A percentile compares a stretch with the other conserved stretches of the same genome.
phyloP scores from a whole-genome alignment of 2,797 vertebrate species.

The Neostethus bicornis region DNA sequence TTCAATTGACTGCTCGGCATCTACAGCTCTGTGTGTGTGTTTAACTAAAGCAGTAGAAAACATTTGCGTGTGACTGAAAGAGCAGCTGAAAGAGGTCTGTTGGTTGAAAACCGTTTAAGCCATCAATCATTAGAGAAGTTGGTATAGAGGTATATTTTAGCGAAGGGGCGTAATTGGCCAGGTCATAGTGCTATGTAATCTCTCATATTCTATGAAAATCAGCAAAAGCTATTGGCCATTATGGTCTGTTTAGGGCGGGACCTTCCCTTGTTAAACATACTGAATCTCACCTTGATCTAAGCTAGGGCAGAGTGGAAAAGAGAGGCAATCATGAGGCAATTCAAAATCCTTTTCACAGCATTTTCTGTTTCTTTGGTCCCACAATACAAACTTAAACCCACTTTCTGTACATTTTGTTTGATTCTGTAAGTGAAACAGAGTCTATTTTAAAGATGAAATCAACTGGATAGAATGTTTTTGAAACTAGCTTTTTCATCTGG shows the following conservation, averaged over 20 bases:
- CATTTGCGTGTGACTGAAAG: slow-evolving; percentile 56
- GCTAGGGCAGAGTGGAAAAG: slow-evolving; percentile 15
- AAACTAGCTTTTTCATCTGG: slow-evolving; percentile 65
- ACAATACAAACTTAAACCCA: slow-evolving; percentile 30
- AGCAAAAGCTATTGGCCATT: slow-evolving; percentile 65
- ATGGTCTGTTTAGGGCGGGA: slow-evolving; percentile 70
- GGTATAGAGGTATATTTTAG: slow-evolving; percentile 88
- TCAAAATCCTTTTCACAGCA: slow-evolving; percentile 34
- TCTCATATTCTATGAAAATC: slow-evolving; percentile 80
- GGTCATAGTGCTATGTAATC: slow-evolving; percentile 82
- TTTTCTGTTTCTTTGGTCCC: slow-evolving; percentile 29
- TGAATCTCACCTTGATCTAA: slow-evolving; percentile 39
- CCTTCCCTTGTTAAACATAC: slow-evolving; percentile 75
- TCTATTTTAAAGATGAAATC: slow-evolving; percentile 33
- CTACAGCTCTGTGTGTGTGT: slow-evolving; percentile 40
- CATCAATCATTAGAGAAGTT: slow-evolving; percentile 86
- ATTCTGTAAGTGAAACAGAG: neutral
- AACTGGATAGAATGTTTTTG: slow-evolving; percentile 50
- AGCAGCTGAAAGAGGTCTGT: slow-evolving; percentile 76
- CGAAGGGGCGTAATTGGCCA: slow-evolving; percentile 86
- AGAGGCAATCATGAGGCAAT: slow-evolving; percentile 28
- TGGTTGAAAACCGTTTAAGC: slow-evolving; percentile 89
- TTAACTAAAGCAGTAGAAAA: slow-evolving; percentile 40
- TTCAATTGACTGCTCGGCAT: slow-evolving; percentile 79
- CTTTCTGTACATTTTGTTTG: slow-evolving; percentile 32